Base-by-base conservation (phyloP, 2,888 invertebrate genomes). In the Iselma pallidipennis region DNA sequence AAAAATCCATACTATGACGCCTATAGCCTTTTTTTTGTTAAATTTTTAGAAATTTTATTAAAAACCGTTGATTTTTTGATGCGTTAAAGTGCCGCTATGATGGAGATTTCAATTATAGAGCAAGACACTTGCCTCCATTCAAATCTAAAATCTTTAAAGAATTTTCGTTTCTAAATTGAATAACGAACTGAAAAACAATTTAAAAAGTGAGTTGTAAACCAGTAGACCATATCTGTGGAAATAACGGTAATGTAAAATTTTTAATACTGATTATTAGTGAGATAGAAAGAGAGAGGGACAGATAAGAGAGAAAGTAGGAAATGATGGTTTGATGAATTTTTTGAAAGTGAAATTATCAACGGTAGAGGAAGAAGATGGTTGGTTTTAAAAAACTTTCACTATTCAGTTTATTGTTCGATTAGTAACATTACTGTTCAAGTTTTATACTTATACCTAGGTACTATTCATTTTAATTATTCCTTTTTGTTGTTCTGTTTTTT, bases 291-390 rank as follows among this genome's bases (percentile, higher is more conserved):
- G 21, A 45, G 45, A 45, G 4, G 23, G 45, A 45, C 12, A 28
- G 21, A 12, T 2, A n/a, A n/a, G 45, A 71, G 77, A 74, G 77
- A 77, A 77, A 77, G 77, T 72, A 77, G 77, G 77, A 77, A 77
- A 77, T 71, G 70, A 21, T 65, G 68, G 59, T 55, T 19, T 42
- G 42, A 42, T 42, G 42, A 68, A 57, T 63, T 73, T 76, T 74
- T 74, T 74, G 76, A 77, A 77, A 77, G 77, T 75, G 76, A 77
- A 77, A 76, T 75, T 68, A 67, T 67, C 63, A 59, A 45, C 45
- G 21, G 42, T 42, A 42, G 19, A 19, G 42, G 42, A 42, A 42
- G 45, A 45, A 23, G 45, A 45, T 45, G 9, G 45, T 45, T 21
- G 7, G 9, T 19, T 42, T n/a, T 37, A 63, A 63, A 58, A 50